Conservation (phyloP, 2,888 invertebrate species). For the Plusia festucae region DNA sequence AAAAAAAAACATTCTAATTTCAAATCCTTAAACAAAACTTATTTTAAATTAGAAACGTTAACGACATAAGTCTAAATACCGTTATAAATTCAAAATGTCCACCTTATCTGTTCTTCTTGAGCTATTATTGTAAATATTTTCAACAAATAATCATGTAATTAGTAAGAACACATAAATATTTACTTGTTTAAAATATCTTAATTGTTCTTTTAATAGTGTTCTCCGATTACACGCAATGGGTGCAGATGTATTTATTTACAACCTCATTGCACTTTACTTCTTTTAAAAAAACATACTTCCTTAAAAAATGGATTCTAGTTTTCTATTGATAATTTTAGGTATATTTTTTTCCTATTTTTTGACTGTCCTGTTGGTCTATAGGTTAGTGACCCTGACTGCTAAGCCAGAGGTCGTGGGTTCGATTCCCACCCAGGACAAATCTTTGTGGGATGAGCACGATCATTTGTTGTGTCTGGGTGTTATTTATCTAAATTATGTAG, state of each 20-base stretch:
- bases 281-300: too few relatives aligned
- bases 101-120: background rate
- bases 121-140: background rate
- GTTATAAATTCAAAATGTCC: background rate
- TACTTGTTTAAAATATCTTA: conserved; percentile 1
- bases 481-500: too few relatives aligned
- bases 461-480: too few relatives aligned
- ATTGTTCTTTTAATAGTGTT: background rate
- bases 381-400: too few relatives aligned
- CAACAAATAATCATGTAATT: background rate
- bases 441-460: too few relatives aligned
- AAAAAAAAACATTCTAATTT: too few relatives aligned
- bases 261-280: background rate
- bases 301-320: too few relatives aligned
- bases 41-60: background rate
- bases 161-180: background rate
- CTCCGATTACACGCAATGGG: conserved; percentile 1
- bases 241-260: background rate
- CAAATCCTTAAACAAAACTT: background rate
- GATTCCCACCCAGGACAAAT: too few relatives aligned
- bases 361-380: too few relatives aligned
- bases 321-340: too few relatives aligned
- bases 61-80: background rate
- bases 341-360: too few relatives aligned
- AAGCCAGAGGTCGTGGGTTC: too few relatives aligned